Conservation (phyloP, 1,140 invertebrate species). For the Maconellicoccus hirsutus region DNA sequence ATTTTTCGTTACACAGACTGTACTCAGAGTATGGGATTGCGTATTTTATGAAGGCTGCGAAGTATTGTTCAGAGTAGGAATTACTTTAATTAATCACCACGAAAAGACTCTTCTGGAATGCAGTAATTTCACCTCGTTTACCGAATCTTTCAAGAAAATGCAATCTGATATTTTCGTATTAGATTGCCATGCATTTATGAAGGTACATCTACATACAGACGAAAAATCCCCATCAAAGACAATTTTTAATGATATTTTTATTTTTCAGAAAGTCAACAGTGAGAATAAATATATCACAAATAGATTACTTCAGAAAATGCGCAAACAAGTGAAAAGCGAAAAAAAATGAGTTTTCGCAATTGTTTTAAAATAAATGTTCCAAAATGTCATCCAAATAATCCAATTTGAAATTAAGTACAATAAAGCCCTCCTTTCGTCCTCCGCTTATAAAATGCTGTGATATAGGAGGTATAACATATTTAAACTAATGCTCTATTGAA, state of each 20-base stretch:
- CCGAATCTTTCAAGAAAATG: constrained; percentile 64
- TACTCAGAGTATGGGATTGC: constrained; percentile 87
- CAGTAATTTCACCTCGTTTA: constrained; percentile 58
- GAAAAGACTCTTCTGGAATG: constrained; percentile 54
- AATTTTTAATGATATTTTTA: neutral
- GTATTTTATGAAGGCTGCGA: constrained; percentile 88
- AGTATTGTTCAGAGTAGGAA: constrained; percentile 69
- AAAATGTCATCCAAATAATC: too few species aligned
- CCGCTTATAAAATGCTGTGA: too few species aligned
- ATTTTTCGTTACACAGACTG: constrained; percentile 47
- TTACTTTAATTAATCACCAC: constrained; percentile 68
- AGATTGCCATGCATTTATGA: constrained; percentile 74
- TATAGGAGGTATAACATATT: too few species aligned
- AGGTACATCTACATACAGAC: too few species aligned
- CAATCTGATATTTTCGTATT: constrained; percentile 56
- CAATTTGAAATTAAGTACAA: too few species aligned
- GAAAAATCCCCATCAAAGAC: neutral
- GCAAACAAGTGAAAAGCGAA: neutral
- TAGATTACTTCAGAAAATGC: neutral
- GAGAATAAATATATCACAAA: constrained; percentile 8
- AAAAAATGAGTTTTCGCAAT: neutral
- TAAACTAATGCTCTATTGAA: too few species aligned
- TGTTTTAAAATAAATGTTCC: too few species aligned
- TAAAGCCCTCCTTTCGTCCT: too few species aligned
- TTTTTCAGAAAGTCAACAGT: constrained; percentile 14